Conservation (phyloP, 2,797 vertebrate genomes). For the Austrolebias charrua region DNA sequence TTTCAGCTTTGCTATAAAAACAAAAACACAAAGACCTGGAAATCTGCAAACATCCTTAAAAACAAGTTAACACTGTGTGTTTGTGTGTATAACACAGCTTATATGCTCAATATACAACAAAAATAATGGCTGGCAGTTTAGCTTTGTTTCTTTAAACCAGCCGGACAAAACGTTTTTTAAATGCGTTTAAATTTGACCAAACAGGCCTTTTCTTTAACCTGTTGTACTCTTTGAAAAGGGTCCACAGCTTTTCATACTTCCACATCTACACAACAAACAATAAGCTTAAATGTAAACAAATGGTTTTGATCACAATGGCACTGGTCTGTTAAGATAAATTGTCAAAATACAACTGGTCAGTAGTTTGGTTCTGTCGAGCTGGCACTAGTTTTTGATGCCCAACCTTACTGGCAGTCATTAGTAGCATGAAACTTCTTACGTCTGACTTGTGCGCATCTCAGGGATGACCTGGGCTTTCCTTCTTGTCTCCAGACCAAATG, state of each 20-base stretch:
- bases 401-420: conserved; percentile 42
- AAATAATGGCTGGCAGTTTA: not conserved
- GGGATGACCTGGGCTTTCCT: not conserved
- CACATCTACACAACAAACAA: conserved; percentile 43
- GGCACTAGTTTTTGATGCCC: conserved; percentile 30
- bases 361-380: conserved; percentile 24
- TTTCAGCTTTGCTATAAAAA: not conserved
- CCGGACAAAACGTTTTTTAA: not conserved
- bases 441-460: conserved; percentile 7
- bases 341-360: conserved; percentile 13
- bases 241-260: not conserved
- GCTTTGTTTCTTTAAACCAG: not conserved
- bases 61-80: not conserved
- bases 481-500: conserved; percentile 10
- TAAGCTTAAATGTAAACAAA: conserved; percentile 14
- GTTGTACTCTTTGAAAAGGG: not conserved
- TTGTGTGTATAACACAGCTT: not conserved
- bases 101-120: not conserved
- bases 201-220: too few relatives aligned
- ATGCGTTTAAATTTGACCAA: not conserved
- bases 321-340: conserved; percentile 26
- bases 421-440: conserved; percentile 6
- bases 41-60: not conserved
- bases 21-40: not conserved
- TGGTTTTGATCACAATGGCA: conserved; percentile 2